phyloP scores from a whole-genome alignment of 2,888 invertebrate species.

The Athetis lepigone region DNA sequence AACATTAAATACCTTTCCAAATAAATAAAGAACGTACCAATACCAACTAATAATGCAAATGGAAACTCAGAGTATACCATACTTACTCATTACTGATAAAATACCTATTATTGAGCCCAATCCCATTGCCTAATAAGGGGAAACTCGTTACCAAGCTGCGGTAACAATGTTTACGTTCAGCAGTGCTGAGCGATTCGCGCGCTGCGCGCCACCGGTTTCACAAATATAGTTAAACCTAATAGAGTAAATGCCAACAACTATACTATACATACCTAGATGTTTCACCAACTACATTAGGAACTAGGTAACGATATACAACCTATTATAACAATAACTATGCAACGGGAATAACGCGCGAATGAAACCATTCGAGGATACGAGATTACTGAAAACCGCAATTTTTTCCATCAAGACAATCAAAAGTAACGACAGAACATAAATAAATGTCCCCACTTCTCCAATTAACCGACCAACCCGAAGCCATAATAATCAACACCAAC shows the following conservation, averaged over 20 bases:
- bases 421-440: constrained; percentile 26
- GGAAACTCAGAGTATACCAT: neutral
- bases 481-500: constrained; percentile 36
- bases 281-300: constrained; percentile 17
- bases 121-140: constrained; percentile 7
- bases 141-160: constrained; percentile 8
- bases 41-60: neutral
- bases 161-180: constrained; percentile 53
- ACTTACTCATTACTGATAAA: neutral
- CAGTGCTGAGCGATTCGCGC: constrained; percentile 19
- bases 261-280: neutral
- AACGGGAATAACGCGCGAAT: constrained; percentile 11
- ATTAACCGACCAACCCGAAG: constrained; percentile 29
- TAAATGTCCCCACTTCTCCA: constrained; percentile 29
- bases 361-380: neutral
- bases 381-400: constrained; percentile 1
- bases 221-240: constrained; percentile 18
- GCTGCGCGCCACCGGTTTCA: constrained; percentile 24
- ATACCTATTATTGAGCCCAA: constrained; percentile 6
- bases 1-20: no score
- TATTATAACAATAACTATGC: neutral
- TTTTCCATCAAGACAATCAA: constrained; percentile 11
- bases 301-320: constrained; percentile 18
- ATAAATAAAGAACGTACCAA: no score
- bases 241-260: constrained; percentile 4